A percentile compares a stretch with the other conserved stretches of the same genome.
Evolutionary conservation across 2,113 vertebrate species (phyloP).

Genomic region (Propithecus coquereli): DNA sequence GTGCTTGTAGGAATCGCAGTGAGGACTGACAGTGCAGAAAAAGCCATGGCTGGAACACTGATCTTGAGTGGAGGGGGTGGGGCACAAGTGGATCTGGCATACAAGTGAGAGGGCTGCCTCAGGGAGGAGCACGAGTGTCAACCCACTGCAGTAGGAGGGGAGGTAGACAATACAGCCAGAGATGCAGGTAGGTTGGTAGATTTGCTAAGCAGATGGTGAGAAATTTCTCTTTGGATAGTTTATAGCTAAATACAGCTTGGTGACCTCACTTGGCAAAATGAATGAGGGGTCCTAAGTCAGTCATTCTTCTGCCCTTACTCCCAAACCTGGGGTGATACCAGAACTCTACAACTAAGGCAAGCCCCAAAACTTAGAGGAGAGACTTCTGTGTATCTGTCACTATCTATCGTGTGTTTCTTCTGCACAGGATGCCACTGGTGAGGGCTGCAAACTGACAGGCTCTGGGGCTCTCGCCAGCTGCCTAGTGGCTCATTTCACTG

Average conservation of each 20-base stretch:
- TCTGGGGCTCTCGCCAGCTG: not conserved
- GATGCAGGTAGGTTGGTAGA: no score
- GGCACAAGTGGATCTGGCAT: not conserved
- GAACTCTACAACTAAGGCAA: not conserved
- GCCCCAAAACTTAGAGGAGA: not conserved
- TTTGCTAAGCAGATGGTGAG: not conserved
- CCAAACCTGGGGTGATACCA: not conserved
- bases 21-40: not conserved
- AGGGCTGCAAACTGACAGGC: not conserved
- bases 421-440: not conserved
- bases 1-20: not conserved
- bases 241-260: not conserved
- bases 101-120: not conserved
- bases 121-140: not conserved
- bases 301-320: not conserved
- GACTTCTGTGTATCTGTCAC: not conserved
- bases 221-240: not conserved
- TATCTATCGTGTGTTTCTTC: not conserved
- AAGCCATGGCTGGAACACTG: not conserved
- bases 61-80: not conserved
- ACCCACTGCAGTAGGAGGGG: not conserved
- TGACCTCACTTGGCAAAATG: not conserved
- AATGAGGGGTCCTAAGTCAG: not conserved
- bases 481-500: not conserved
- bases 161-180: no score